phyloP scores from a whole-genome alignment of 1,140 invertebrate species.

The Hypothenemus hampei region DNA sequence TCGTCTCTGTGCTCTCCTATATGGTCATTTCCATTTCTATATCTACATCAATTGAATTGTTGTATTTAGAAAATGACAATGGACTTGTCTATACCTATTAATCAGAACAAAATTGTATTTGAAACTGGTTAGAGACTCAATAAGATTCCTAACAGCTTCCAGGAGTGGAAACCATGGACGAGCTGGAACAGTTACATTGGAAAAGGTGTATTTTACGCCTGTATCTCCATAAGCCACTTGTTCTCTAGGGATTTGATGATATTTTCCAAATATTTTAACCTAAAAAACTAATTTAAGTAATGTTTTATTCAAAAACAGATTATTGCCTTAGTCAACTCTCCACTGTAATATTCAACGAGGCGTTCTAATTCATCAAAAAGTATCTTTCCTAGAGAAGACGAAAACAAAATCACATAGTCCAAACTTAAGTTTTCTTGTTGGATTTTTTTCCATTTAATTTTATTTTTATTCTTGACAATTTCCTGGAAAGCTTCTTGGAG shows the following conservation, averaged over 20 bases:
- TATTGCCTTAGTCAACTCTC: no score
- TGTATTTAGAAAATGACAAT: not conserved
- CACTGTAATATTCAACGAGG: no score
- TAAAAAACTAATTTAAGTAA: no score
- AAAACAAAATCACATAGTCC: no score
- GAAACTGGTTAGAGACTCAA: constrained; percentile 51
- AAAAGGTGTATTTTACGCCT: constrained; percentile 62
- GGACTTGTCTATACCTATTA: constrained; percentile 58
- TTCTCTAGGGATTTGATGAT: constrained; percentile 61
- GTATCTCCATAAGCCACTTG: constrained; percentile 64
- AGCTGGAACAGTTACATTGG: constrained; percentile 57
- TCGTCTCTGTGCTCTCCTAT: constrained; percentile 71
- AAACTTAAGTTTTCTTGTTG: no score
- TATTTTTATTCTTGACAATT: no score
- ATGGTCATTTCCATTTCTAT: constrained; percentile 63
- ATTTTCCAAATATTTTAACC: constrained; percentile 62
- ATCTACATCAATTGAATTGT: no score
- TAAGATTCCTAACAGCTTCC: constrained; percentile 49
- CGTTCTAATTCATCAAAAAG: no score
- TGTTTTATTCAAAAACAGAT: no score
- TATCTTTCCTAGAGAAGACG: no score
- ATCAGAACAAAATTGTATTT: constrained; percentile 67
- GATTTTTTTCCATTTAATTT: no score
- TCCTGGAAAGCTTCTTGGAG: no score
- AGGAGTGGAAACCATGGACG: constrained; percentile 57